Percentiles rank a stretch among this genome's conserved stretches.
These are phyloP conservation scores for Eunapius fragilis DNA, from an alignment of 37 sponge, comb jelly and placozoan genomes.

Conservation along the genomic window DNA sequence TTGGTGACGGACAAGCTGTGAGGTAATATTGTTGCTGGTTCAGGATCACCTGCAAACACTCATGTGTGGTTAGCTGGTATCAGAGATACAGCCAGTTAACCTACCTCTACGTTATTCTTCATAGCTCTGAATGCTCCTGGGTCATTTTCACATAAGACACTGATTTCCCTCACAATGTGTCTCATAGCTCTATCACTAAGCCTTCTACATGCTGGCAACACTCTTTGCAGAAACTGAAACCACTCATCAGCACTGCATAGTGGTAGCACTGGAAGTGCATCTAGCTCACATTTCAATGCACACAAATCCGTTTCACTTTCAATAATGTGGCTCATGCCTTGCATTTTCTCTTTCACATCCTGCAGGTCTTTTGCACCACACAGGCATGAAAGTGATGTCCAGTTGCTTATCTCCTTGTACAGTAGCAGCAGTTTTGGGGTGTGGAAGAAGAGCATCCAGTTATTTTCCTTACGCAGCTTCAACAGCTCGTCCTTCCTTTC, in stretches of 20 bases:
- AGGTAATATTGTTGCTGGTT: background rate
- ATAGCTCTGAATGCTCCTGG: background rate
- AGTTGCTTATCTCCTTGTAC: constrained; percentile 4
- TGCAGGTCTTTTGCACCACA: background rate
- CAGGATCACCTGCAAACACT: background rate
- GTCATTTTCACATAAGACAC: constrained; percentile 49
- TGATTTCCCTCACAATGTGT: constrained; percentile 42
- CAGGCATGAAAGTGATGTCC: background rate
- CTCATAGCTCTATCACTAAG: background rate
- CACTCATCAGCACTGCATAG: background rate
- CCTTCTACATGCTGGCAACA: background rate
- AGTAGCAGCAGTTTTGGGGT: constrained; percentile 65
- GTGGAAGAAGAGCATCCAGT: constrained; percentile 68
- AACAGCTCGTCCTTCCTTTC: constrained; percentile 54
- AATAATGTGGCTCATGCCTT: background rate
- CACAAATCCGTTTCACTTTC: background rate
- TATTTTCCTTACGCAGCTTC: constrained; percentile 31
- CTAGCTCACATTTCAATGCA: background rate
- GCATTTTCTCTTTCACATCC: background rate
- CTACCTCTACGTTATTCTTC: background rate
- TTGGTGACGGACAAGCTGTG: background rate
- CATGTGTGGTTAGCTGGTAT: background rate
- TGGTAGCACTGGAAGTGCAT: background rate
- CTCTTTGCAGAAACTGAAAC: background rate
- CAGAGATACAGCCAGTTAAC: too few species aligned